These are phyloP conservation scores for Cephus runcator DNA, from an alignment of 2,888 invertebrate species.

Conservation along the genomic window DNA sequence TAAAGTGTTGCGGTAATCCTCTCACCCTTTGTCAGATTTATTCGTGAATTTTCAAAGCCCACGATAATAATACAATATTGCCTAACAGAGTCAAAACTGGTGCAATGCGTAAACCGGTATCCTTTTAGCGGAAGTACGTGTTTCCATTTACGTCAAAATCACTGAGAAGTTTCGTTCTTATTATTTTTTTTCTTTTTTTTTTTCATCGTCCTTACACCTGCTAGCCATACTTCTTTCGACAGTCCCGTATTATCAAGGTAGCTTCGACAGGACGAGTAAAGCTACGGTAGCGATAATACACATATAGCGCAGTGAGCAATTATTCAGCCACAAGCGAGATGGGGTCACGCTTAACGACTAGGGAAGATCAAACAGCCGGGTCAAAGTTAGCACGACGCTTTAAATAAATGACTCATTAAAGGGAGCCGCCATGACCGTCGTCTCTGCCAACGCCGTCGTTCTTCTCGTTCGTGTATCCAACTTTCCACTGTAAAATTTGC, in stretches of 20 bases:
- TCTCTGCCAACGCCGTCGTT: neutral
- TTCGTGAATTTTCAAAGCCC: neutral
- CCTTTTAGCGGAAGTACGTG: neutral
- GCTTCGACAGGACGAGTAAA: neutral
- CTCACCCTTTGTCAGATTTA: constrained; percentile 7
- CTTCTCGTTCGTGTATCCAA: neutral
- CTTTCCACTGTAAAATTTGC: neutral
- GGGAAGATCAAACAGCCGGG: constrained; percentile 2
- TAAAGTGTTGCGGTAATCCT: constrained; percentile 39
- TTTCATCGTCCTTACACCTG: neutral
- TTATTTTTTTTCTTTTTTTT: neutral
- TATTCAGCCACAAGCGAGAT: neutral
- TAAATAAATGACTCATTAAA: constrained; percentile 1
- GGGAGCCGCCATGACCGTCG: neutral
- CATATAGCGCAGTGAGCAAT: neutral
- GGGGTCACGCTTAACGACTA: neutral
- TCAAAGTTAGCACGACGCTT: constrained; percentile 2
- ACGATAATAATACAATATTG: neutral
- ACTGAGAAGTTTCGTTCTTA: neutral
- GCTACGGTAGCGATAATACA: neutral
- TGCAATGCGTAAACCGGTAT: neutral
- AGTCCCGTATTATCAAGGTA: neutral
- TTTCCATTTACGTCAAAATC: neutral
- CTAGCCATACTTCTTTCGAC: neutral
- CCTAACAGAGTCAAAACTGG: neutral